These are phyloP conservation scores for Mesoclemmys tuberculata DNA, from an alignment of 2,113 vertebrate species.

Conservation along the genomic window DNA sequence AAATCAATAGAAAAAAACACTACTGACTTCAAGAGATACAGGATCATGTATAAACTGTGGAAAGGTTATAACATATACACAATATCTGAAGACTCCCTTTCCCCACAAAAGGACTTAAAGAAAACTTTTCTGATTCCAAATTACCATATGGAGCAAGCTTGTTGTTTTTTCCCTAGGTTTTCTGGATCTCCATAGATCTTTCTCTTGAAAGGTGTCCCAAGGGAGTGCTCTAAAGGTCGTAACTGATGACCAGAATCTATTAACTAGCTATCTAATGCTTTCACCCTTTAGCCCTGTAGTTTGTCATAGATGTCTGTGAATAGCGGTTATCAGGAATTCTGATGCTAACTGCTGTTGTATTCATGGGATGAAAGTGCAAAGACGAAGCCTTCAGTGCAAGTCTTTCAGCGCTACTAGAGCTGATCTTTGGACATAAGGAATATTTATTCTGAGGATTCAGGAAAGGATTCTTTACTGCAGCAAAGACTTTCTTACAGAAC, in stretches of 20 bases:
- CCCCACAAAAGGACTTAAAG: background rate
- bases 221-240: conserved; percentile 14
- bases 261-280: background rate
- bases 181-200: background rate
- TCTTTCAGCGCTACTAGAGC: fast-evolving
- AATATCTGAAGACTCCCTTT: background rate
- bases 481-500: background rate
- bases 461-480: background rate
- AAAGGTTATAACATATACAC: background rate
- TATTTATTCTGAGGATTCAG: background rate
- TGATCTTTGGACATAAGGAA: background rate
- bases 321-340: background rate
- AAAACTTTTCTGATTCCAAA: background rate
- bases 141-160: background rate
- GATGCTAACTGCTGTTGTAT: fast-evolving
- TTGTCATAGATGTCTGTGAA: background rate
- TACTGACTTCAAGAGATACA: background rate
- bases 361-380: background rate
- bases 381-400: fast-evolving
- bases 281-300: background rate
- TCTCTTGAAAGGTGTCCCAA: conserved; percentile 12
- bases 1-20: background rate
- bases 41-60: background rate
- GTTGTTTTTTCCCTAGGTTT: background rate
- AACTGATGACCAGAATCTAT: background rate